Evolutionary conservation across 2,113 vertebrate genomes (phyloP).

Genomic region (Trogon melanurus): DNA sequence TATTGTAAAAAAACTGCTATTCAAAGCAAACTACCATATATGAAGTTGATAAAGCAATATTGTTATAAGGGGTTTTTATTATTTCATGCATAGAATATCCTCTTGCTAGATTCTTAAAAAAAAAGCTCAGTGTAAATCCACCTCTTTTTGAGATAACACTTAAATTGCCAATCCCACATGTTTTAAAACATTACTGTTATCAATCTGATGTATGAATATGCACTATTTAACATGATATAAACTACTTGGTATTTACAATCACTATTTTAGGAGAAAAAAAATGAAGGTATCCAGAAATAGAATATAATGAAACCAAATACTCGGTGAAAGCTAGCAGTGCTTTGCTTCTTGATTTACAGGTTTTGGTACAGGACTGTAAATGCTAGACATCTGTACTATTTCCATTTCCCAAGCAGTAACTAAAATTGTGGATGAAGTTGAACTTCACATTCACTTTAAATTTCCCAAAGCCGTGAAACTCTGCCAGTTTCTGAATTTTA

Average conservation of each 20-base stretch:
- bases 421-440: constrained; percentile 62
- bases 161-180: background rate
- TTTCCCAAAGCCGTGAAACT: constrained; percentile 61
- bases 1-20: background rate
- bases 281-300: constrained; percentile 15
- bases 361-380: constrained; percentile 48
- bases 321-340: background rate
- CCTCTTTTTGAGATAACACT: background rate
- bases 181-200: constrained; percentile 17
- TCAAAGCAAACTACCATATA: background rate
- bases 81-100: background rate
- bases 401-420: constrained; percentile 53
- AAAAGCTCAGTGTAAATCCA: background rate
- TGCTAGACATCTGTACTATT: constrained; percentile 47
- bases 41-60: background rate
- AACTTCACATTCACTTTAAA: constrained; percentile 65
- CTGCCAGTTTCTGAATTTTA: constrained; percentile 57
- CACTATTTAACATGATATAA: background rate
- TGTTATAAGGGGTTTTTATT: background rate
- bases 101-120: background rate
- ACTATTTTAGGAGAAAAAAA: constrained; percentile 17
- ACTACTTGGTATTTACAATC: background rate
- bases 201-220: background rate
- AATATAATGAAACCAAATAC: constrained; percentile 39
- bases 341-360: constrained; percentile 55